Percentiles rank a stretch among this genome's conserved stretches.
Conservation (phyloP, 92 coral and sea anemone species). For the Umimayanthus kanabou region DNA sequence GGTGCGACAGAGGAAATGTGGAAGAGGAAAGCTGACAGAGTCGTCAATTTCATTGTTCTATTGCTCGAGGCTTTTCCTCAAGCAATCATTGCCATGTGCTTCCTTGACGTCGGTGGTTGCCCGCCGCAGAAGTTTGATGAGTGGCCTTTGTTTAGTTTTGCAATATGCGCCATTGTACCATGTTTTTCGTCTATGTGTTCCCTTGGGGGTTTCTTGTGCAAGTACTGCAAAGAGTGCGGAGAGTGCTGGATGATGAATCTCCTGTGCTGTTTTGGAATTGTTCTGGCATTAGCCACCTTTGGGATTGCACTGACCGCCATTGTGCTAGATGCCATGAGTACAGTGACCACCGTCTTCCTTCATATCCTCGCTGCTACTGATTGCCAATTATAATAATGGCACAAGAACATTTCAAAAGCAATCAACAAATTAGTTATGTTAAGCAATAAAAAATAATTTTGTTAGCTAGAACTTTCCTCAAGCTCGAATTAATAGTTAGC, state of each 20-base stretch:
- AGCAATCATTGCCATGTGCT: slow-evolving; percentile 2
- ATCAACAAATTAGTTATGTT: too few species aligned
- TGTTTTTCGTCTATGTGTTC: background rate
- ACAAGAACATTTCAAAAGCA: too few species aligned
- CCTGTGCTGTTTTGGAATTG: background rate
- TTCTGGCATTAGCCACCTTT: background rate
- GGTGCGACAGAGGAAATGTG: background rate
- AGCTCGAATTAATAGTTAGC: too few species aligned
- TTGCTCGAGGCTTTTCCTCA: background rate
- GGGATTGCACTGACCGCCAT: background rate
- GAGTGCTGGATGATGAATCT: background rate
- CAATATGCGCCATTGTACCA: background rate
- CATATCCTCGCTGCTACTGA: too few species aligned
- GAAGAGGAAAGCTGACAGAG: background rate
- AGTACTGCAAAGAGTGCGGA: background rate
- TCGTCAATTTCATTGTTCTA: background rate
- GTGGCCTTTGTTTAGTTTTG: slow-evolving; percentile 12
- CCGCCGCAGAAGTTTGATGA: background rate
- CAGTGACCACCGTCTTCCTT: too few species aligned
- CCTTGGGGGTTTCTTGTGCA: background rate
- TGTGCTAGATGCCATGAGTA: background rate
- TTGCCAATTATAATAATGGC: too few species aligned
- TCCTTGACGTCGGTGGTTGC: background rate
- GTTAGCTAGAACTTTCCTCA: too few species aligned
- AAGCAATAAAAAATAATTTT: too few species aligned